These are phyloP conservation scores for Hirtodrosophila histrioides DNA, from an alignment of 2,888 invertebrate species.

Conservation along the genomic window DNA sequence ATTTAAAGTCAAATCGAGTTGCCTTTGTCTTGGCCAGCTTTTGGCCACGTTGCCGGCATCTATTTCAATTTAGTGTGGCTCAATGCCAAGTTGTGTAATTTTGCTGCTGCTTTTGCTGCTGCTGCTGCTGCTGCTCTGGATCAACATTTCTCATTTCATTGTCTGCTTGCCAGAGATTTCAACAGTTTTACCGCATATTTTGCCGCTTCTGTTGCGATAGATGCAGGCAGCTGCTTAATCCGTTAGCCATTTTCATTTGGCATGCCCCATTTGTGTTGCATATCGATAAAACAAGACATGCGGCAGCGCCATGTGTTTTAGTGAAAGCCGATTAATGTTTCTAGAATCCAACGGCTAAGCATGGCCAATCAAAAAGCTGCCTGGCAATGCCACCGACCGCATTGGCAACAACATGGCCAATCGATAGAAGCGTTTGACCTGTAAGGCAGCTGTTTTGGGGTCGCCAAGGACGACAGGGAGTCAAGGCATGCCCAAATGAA, in stretches of 20 bases:
- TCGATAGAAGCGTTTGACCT: conserved; percentile 48
- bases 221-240: conserved; percentile 55
- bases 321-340: conserved; percentile 55
- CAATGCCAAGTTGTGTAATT: conserved; percentile 64
- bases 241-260: conserved; percentile 63
- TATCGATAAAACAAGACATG: conserved; percentile 37
- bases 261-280: conserved; percentile 62
- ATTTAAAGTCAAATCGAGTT: conserved; percentile 55
- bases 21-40: conserved; percentile 28
- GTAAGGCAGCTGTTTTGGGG: conserved; percentile 18
- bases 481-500: conserved; percentile 68
- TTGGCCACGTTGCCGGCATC: conserved; percentile 50
- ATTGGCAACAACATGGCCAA: conserved; percentile 28
- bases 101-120: conserved; percentile 2
- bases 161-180: conserved; percentile 63
- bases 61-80: conserved; percentile 73
- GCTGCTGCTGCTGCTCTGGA: conserved; percentile 41
- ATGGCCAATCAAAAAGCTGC: conserved; percentile 18
- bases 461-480: conserved; percentile 44
- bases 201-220: conserved; percentile 29
- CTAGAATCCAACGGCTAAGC: not conserved
- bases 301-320: conserved; percentile 56
- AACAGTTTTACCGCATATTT: conserved; percentile 51
- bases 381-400: conserved; percentile 24
- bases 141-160: conserved; percentile 66